Evolutionary conservation across 1,140 invertebrate genomes (phyloP).

Genomic region (Drosophila ercepeae): DNA sequence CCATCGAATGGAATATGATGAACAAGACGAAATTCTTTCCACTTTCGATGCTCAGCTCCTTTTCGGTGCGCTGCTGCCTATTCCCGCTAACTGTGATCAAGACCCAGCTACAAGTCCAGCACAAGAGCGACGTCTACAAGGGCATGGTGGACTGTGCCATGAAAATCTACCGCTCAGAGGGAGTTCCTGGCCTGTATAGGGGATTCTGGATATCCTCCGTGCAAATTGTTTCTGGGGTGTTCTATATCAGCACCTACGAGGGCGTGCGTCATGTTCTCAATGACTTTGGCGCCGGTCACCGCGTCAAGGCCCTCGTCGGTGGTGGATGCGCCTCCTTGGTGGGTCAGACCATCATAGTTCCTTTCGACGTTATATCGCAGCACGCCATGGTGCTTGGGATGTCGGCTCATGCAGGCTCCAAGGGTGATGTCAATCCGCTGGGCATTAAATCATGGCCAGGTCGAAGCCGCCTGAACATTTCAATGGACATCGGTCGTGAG

Average conservation of each 20-base stretch:
- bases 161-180: slow-evolving; percentile 96
- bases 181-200: slow-evolving; percentile 93
- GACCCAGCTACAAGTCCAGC: slow-evolving; percentile 96
- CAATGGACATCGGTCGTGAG: slow-evolving; percentile 87
- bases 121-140: slow-evolving; percentile 92
- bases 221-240: slow-evolving; percentile 92
- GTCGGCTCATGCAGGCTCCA: slow-evolving; percentile 84
- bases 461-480: slow-evolving; percentile 87
- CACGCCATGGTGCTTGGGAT: slow-evolving; percentile 97
- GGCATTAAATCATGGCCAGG: slow-evolving; percentile 87
- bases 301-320: slow-evolving; percentile 86
- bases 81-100: slow-evolving; percentile 99
- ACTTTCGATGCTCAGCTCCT: slow-evolving; percentile 93
- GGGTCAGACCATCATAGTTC: slow-evolving; percentile 97
- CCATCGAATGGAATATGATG: slow-evolving; percentile 99
- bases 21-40: slow-evolving; percentile 97
- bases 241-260: slow-evolving; percentile 98
- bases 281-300: slow-evolving; percentile 85
- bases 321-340: slow-evolving; percentile 96
- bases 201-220: slow-evolving; percentile 97
- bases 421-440: slow-evolving; percentile 88
- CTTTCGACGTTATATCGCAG: slow-evolving; percentile 98
- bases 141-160: slow-evolving; percentile 95
- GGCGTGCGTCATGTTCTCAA: slow-evolving; percentile 92
- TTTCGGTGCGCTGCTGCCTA: slow-evolving; percentile 94